Evolutionary conservation across 2,888 invertebrate species (phyloP), one percentile per base, ranked within the genome.

Genomic region (Disparrhopalites patrizii): DNA sequence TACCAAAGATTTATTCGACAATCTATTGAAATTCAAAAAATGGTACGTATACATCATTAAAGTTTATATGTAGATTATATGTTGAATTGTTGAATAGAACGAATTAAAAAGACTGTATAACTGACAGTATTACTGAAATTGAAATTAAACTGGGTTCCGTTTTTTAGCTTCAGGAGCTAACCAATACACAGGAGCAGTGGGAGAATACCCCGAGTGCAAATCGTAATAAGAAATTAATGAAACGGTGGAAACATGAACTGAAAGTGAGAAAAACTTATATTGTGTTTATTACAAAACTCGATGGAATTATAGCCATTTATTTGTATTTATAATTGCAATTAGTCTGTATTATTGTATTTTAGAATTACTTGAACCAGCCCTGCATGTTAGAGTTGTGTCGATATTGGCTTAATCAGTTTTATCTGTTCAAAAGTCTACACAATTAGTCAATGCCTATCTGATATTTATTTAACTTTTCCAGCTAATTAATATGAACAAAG

Each of bases 171-270:
- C 91, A 92, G 72, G 93, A 94, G 79, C 81, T 93, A 75, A 85
- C 87, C 78, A 86, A 87, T 0, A 87, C 89, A 0, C 92, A 93
- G 79, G 83, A 87, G 0, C 88, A 89, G 75, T 93, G 93, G 93
- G 85, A 87, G 65, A 86, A 86, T 78, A 86, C 85, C 62, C 86
- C 87, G 30, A 86, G 86, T 67, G 90, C 90, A 28, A 80, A 83
- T 57, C 85, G 93, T 66, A 93, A 95, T 79, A 85, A 88, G 76
- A 88, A 90, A 77, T 83, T 93, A 73, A 84, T 95, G 66, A 88
- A 89, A 75, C 85, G 91, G 62, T 95, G 93, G 91, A 88, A 89
- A 73, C 86, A 90, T 65, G 94, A 96, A 78, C 83, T 92, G 63
- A 92, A 91, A 79, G 70, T 73, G 30, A 67, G 4, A 43, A 50